Evolutionary conservation across 2,888 invertebrate genomes (phyloP).

Genomic region (Drepana falcataria): DNA sequence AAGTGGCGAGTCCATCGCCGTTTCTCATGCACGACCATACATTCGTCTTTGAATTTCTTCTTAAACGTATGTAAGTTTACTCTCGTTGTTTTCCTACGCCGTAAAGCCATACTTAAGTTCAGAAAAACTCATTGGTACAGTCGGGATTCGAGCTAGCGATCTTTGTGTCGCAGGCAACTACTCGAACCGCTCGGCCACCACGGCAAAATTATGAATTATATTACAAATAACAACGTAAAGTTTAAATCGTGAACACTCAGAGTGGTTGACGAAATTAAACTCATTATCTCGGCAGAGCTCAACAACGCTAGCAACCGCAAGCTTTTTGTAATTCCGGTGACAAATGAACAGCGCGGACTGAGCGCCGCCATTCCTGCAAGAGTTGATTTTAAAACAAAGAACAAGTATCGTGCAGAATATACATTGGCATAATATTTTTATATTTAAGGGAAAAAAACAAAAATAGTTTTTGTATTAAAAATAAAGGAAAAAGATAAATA

Average conservation of each 20-base stretch:
- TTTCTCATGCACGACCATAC: no score
- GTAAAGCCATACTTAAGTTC: no score
- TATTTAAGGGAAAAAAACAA: no score
- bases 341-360: slow-evolving; percentile 59
- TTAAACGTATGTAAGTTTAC: no score
- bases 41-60: no score
- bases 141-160: no score
- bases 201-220: background rate
- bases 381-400: slow-evolving; percentile 51
- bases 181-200: no score
- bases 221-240: background rate
- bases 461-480: slow-evolving; percentile 7
- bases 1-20: no score
- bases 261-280: slow-evolving; percentile 53
- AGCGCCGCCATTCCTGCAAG: slow-evolving; percentile 27
- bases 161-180: no score
- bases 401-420: slow-evolving; percentile 21
- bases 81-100: no score
- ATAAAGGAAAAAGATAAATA: background rate
- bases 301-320: slow-evolving; percentile 40
- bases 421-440: slow-evolving; percentile 6
- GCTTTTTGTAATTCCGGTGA: slow-evolving; percentile 70
- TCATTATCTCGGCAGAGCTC: slow-evolving; percentile 43
- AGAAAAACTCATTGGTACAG: no score
- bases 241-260: slow-evolving; percentile 29